phyloP scores from a whole-genome alignment of 2,888 invertebrate species.

The Tryphoninae sp. region DNA sequence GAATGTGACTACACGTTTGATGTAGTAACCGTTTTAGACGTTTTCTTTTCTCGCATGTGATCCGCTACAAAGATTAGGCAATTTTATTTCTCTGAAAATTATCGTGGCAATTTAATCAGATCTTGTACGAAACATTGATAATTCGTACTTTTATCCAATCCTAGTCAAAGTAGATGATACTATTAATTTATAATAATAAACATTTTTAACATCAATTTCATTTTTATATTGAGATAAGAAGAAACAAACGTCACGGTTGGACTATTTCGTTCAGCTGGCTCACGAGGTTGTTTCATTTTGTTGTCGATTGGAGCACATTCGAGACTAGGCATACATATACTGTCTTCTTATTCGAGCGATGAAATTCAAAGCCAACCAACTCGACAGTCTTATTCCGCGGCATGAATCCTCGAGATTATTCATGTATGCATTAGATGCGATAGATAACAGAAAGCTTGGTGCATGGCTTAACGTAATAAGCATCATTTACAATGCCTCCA shows the following conservation, averaged over 20 bases:
- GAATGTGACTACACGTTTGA: not conserved
- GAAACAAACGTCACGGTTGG: not conserved
- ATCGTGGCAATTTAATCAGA: not conserved
- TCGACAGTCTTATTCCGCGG: constrained; percentile 21
- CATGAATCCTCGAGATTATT: constrained; percentile 59
- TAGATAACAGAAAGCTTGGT: constrained; percentile 43
- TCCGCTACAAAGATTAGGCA: not conserved
- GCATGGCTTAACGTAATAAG: constrained; percentile 52
- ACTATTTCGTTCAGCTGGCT: not conserved
- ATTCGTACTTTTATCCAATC: too few species aligned
- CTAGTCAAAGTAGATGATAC: too few species aligned
- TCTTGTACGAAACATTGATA: not conserved
- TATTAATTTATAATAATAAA: too few species aligned
- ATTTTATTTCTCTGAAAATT: not conserved
- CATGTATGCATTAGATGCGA: constrained; percentile 56
- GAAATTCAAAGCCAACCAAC: constrained; percentile 4
- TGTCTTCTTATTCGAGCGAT: not conserved
- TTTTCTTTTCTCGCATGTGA: too few species aligned
- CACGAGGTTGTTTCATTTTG: not conserved
- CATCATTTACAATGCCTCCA: not conserved
- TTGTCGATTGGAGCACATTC: not conserved
- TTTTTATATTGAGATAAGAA: not conserved
- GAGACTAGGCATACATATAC: not conserved
- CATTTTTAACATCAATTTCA: not conserved
- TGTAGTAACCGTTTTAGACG: too few species aligned